Base-by-base conservation (phyloP, 30 jellyfish, hydroid and myxozoan genomes). In the Phacellophora camtschatica region DNA sequence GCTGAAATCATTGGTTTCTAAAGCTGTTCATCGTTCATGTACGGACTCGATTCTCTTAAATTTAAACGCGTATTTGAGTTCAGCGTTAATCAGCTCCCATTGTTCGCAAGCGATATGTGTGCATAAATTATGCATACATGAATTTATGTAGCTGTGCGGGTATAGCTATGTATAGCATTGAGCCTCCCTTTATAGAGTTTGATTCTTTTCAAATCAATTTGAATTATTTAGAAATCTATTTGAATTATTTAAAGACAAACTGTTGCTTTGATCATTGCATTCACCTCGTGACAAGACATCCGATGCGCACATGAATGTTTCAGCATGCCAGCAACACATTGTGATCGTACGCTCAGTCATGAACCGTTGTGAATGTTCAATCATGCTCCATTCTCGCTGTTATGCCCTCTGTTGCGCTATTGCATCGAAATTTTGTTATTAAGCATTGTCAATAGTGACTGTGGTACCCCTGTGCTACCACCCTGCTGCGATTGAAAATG, bases 191-290 rank as follows among this genome's bases (percentile, higher is more conserved):
- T 6, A 27, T 22, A 53, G 22, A 63, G 74, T 53, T 51, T 50
- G 10, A 46, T n/a, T 50, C 33, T 56, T 25, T 51, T 32, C 41
- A 28, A 62, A 55, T 8, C 35, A 25, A 45, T n/a, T n/a, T n/a
- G n/a, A n/a, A n/a, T n/a, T n/a, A n/a, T n/a, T n/a, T n/a, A n/a
- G n/a, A n/a, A n/a, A n/a, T n/a, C n/a, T n/a, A 23, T 50, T 34
- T 73, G 16, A 73, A 73, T 73, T 18, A 73, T 73, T 73, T 15
- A 73, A 5, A 35, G 42, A 13, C 74, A 3, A 9, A 23, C 74
- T 18, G 73, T 19, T 51, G 32, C 74, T 0, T 28, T 48, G 28
- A 23, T 46, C 28, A 16, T 16, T 10, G 61, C 61, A 23, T 46
- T 46, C 20, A 23, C 28, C 61, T 28, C 61, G 20, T 46, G 61